A percentile compares a stretch with the other conserved stretches of the same genome.
phyloP scores from a whole-genome alignment of 2,113 vertebrate genomes.

The Entomyzon cyanotis region DNA sequence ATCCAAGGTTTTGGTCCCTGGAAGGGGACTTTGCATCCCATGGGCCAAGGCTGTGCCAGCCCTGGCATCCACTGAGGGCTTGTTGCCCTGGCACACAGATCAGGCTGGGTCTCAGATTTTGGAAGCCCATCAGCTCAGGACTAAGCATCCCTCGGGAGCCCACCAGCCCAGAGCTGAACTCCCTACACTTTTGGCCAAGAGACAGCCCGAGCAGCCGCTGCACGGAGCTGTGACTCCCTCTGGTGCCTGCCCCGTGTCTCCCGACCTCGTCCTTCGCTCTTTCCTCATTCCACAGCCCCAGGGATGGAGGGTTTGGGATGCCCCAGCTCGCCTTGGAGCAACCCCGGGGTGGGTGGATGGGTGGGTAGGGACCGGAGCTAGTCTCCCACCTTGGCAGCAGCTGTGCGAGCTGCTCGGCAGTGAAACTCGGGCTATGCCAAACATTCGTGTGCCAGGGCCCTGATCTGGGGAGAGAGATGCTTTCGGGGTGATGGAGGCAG shows the following conservation, averaged over 20 bases:
- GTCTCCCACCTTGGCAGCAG: neutral
- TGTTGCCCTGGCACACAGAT: neutral
- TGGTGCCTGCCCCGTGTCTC: neutral
- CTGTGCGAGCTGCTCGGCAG: rapidly evolving
- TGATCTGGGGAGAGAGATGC: rapidly evolving
- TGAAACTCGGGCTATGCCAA: neutral
- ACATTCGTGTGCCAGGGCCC: neutral
- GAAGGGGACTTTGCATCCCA: neutral
- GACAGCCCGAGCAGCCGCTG: rapidly evolving
- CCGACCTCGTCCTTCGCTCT: rapidly evolving
- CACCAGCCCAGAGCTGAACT: neutral
- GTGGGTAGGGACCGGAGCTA: rapidly evolving
- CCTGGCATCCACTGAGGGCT: neutral
- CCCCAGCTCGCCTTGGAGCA: rapidly evolving
- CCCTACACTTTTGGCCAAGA: rapidly evolving
- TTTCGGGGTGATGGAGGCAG: neutral
- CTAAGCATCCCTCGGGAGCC: neutral
- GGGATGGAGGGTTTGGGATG: neutral
- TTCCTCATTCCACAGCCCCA: neutral
- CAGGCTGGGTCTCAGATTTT: neutral
- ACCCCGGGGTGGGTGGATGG: neutral
- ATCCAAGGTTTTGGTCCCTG: neutral
- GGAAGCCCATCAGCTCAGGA: neutral
- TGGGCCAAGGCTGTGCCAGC: rapidly evolving
- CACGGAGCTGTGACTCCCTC: neutral